These are phyloP conservation scores for Anagyrus pseudococci DNA, from an alignment of 2,888 invertebrate genomes.

Conservation along the genomic window DNA sequence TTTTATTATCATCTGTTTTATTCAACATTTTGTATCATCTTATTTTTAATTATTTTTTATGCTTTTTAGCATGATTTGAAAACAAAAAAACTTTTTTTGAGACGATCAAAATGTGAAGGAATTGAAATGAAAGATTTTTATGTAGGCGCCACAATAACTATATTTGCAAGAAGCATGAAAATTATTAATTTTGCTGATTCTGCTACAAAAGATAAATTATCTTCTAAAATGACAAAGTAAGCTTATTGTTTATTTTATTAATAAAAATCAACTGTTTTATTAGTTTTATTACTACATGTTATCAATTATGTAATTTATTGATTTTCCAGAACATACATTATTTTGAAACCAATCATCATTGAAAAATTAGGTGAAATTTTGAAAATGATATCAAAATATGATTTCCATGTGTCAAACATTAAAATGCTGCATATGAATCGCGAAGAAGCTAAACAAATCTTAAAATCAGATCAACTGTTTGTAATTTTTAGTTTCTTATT, in stretches of 20 bases:
- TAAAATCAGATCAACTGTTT: constrained; percentile 69
- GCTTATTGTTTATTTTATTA: background rate
- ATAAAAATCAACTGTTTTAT: background rate
- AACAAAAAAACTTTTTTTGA: constrained; percentile 71
- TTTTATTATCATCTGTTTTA: constrained; percentile 33
- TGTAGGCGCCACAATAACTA: constrained; percentile 74
- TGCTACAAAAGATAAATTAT: constrained; percentile 70
- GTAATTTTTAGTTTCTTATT: constrained; percentile 47
- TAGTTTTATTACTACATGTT: constrained; percentile 23
- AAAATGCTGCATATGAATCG: constrained; percentile 74
- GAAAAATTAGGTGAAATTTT: constrained; percentile 78
- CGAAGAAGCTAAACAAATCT: constrained; percentile 72
- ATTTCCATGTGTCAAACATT: constrained; percentile 70
- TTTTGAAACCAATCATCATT: constrained; percentile 79
- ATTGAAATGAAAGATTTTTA: constrained; percentile 73
- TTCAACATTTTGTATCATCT: constrained; percentile 6
- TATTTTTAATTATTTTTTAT: constrained; percentile 13
- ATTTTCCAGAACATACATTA: constrained; percentile 72
- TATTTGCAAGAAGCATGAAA: constrained; percentile 77
- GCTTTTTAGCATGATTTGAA: constrained; percentile 68
- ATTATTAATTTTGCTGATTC: constrained; percentile 77
- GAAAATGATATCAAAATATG: constrained; percentile 64
- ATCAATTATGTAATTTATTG: constrained; percentile 38
- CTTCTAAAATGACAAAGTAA: constrained; percentile 72
- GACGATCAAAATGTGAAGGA: constrained; percentile 73